Evolutionary conservation across 2,888 invertebrate species (phyloP).

Genomic region (Temnothorax ravouxi): DNA sequence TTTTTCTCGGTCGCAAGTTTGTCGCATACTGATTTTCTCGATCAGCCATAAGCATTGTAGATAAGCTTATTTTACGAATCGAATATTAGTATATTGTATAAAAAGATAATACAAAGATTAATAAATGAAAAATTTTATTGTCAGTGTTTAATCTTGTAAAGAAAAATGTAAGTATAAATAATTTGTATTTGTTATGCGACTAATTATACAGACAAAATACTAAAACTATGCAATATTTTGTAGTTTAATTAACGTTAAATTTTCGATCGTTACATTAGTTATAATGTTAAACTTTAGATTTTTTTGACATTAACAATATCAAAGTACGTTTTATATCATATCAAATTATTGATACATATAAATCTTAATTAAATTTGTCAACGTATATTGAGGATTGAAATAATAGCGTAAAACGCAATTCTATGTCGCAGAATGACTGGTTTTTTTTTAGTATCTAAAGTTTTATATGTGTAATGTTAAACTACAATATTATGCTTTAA

Average conservation of each 20-base stretch:
- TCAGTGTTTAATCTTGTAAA: not conserved
- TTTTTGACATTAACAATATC: not conserved
- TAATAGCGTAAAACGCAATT: conserved; percentile 20
- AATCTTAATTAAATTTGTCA: conserved; percentile 24
- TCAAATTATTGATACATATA: conserved; percentile 51
- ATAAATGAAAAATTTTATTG: conserved; percentile 26
- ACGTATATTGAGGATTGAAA: not conserved
- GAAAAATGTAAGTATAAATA: not conserved
- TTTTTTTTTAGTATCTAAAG: not conserved
- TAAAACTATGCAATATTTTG: not conserved
- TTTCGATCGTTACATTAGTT: not conserved
- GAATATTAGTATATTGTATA: not conserved
- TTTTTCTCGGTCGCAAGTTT: conserved; percentile 23
- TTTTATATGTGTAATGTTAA: not conserved
- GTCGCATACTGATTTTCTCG: conserved; percentile 14
- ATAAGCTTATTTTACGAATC: not conserved
- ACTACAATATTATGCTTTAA: conserved; percentile 16
- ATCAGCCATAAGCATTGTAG: not conserved
- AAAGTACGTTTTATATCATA: conserved; percentile 9
- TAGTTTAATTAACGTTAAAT: not conserved
- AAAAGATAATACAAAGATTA: not conserved
- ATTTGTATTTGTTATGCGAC: not conserved
- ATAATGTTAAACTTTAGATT: no score
- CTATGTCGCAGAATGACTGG: conserved; percentile 25
- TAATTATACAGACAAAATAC: not conserved